Base-by-base conservation (phyloP, 2,888 invertebrate genomes). In the Urechis unicinctus region DNA sequence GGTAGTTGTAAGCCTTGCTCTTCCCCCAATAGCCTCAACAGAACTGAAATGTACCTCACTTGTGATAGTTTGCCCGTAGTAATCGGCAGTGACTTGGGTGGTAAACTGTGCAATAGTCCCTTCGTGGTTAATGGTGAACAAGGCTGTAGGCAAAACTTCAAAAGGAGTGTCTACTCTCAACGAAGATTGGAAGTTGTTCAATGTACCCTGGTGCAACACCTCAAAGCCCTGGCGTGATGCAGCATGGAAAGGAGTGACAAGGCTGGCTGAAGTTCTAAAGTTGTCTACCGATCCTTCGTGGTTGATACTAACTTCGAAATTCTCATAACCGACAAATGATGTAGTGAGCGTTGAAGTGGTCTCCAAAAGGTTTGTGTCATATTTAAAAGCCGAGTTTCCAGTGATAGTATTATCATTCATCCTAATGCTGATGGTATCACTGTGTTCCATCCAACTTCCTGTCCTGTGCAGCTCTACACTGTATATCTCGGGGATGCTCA, bases 261-360 rank as follows among this genome's bases (percentile, higher is more conserved):
- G 9, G 26, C 22, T 52, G 36, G 44, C 55, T 28, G 4, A 9
- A 6, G 60, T 55, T 36, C 55, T 36, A 31, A 61, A 61, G 55
- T 60, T 53, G 36, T 29, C 50, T 25, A 47, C 6, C 6, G 45
- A 21, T 43, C 61, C 61, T 24, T 52, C 47, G 49, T 61, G 61
- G 42, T 50, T 51, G 29, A 60, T 24, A n/a, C 30, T 30, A 9
- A 30, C 17, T n/a, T 47, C 36, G 46, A 51, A 31, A n/a, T 29
- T 57, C 49, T 55, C 52, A 44, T 49, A 48, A 22, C 26, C 45
- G 3, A 2, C 26, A 24, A 22, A 47, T 21, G 57, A 45, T 1
- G 57, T 60, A 29, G 52, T 41, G 22, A 52, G 17, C 21, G 42
- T 36, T 22, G 51, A 50, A 29, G 44, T 45, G 26, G 48, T 41